Evolutionary conservation across 2,113 vertebrate species (phyloP).

Genomic region (Melanerpes aurifrons): DNA sequence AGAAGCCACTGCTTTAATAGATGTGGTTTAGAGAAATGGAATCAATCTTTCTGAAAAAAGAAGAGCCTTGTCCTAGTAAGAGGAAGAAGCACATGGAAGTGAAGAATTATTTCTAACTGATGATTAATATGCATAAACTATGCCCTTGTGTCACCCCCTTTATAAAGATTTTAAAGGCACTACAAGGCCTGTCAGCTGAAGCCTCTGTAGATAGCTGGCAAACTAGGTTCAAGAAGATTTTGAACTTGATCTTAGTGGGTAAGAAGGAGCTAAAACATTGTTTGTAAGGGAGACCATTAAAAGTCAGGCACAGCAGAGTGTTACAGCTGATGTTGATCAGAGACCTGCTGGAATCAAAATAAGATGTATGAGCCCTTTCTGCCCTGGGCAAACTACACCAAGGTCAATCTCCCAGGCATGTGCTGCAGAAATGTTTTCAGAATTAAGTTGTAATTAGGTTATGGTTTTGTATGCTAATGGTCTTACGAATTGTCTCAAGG

Average conservation of each 20-base stretch:
- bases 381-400: not conserved
- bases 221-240: not conserved
- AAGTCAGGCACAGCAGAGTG: not conserved
- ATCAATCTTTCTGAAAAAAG: not conserved
- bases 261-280: not conserved
- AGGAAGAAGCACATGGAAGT: not conserved
- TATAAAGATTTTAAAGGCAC: slow-evolving; percentile 8
- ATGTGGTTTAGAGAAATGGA: slow-evolving; percentile 16
- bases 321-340: not conserved
- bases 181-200: not conserved
- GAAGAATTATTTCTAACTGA: not conserved
- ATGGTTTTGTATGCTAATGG: not conserved
- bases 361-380: not conserved
- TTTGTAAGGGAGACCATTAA: not conserved
- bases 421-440: not conserved
- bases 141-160: not conserved
- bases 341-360: not conserved
- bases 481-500: not conserved
- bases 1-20: not conserved
- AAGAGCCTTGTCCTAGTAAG: not conserved
- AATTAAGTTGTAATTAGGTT: not conserved
- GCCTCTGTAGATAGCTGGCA: not conserved
- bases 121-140: not conserved
- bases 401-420: not conserved
- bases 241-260: not conserved